Evolutionary conservation across 2,888 invertebrate genomes (phyloP), one percentile per base, ranked within the genome.

Genomic region (Erpobdella octoculata): DNA sequence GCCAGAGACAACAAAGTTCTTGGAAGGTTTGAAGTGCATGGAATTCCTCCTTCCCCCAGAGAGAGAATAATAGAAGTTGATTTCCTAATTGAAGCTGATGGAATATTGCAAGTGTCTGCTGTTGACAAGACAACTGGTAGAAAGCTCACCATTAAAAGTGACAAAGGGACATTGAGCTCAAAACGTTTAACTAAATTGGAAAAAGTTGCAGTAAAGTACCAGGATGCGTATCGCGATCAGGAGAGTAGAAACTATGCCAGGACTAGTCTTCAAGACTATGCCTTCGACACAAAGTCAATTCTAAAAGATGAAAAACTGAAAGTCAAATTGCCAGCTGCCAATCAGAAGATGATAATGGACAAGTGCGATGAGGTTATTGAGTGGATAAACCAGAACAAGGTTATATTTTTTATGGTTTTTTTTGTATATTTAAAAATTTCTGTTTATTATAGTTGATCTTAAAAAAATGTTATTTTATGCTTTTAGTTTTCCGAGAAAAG

Each of bases 81-180:
- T 66, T 86, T 86, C 78, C 86, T 87, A 76, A 85, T 86, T 75
- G 86, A 87, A 78, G 86, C 86, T 78, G 81, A 97, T 85, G 96
- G 96, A 80, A 96, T 96, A 84, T 86, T 97, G 76, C 94, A 95
- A 82, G 95, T 96, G 18, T 91, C 91, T 0, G 95, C 95, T 31
- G 85, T 90, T 37, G 93, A 94, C 85, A 93, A 94, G 85, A 85
- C 85, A 71, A 86, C 86, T 69, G 86, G 86, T 65, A 85, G 85
- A 75, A 82, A 83, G 73, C 82, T 83, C 76, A 83, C 86, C 76
- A 86, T 86, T 77, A 91, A 92, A 25, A 87, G 88, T 79, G 93
- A 93, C 86, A 93, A 93, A 77, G 82, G 81, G 33, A 90, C 93
- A 78, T 88, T 93, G 72, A 90, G 89, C 81, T 92, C 93, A 86